A percentile compares a stretch with the other conserved stretches of the same genome.
Conservation (phyloP, 1,140 invertebrate species). For the Drosophila orena region DNA sequence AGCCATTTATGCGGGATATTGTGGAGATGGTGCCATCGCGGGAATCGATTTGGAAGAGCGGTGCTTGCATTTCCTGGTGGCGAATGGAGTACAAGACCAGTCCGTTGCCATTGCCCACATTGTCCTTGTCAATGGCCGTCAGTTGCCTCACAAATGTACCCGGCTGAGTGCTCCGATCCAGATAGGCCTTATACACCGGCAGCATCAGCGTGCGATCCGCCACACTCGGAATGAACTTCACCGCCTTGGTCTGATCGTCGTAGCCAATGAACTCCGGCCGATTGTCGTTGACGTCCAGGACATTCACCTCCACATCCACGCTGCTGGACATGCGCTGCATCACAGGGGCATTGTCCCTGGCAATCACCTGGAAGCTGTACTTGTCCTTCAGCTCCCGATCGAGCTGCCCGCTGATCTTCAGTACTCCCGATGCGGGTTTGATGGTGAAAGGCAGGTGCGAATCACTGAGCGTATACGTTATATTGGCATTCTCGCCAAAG, state of each 20-base stretch:
- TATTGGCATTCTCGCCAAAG: slow-evolving; percentile 90
- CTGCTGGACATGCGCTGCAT: slow-evolving; percentile 88
- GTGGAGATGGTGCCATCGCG: slow-evolving; percentile 93
- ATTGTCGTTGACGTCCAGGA: slow-evolving; percentile 93
- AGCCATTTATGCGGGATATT: slow-evolving; percentile 87
- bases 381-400: slow-evolving; percentile 91
- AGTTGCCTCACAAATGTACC: slow-evolving; percentile 90
- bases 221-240: slow-evolving; percentile 64
- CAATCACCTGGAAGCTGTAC: slow-evolving; percentile 91
- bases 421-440: slow-evolving; percentile 89
- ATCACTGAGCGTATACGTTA: slow-evolving; percentile 89
- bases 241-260: slow-evolving; percentile 86
- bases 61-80: slow-evolving; percentile 86
- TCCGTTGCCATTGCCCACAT: slow-evolving; percentile 92
- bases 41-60: slow-evolving; percentile 91
- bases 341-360: slow-evolving; percentile 89
- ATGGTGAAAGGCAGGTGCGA: slow-evolving; percentile 91
- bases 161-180: slow-evolving; percentile 89
- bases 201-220: slow-evolving; percentile 63
- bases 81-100: slow-evolving; percentile 90
- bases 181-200: slow-evolving; percentile 89
- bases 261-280: slow-evolving; percentile 90
- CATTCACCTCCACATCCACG: slow-evolving; percentile 91
- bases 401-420: slow-evolving; percentile 90
- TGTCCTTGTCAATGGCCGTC: slow-evolving; percentile 94